A percentile compares a stretch with the other conserved stretches of the same genome.
Evolutionary conservation across 2,113 vertebrate genomes (phyloP).

Genomic region (Cyphomyrus plagiostoma): DNA sequence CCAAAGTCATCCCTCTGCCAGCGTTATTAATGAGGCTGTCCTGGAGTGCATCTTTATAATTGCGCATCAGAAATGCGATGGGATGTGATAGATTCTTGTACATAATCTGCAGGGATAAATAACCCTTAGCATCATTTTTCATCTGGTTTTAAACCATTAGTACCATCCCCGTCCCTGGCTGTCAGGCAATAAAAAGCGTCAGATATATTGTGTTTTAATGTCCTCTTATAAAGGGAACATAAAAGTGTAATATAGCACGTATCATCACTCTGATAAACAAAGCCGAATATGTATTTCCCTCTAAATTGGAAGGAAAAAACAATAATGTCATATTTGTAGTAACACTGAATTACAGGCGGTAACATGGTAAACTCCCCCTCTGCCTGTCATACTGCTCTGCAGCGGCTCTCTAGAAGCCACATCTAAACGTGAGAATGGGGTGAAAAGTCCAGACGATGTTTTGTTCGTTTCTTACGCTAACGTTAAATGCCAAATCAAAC

Average conservation of each 20-base stretch:
- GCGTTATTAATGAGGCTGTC: slow-evolving; percentile 52
- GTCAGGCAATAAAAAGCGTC: slow-evolving; percentile 66
- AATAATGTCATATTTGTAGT: slow-evolving; percentile 70
- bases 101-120: slow-evolving; percentile 55
- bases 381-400: slow-evolving; percentile 56
- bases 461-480: slow-evolving; percentile 19
- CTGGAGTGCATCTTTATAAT: slow-evolving; percentile 64
- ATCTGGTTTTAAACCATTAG: slow-evolving; percentile 64
- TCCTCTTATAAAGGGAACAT: slow-evolving; percentile 69
- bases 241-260: slow-evolving; percentile 71
- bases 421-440: background rate
- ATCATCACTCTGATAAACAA: slow-evolving; percentile 72
- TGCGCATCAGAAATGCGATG: slow-evolving; percentile 54
- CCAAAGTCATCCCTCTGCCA: background rate
- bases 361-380: slow-evolving; percentile 58
- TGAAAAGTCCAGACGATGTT: background rate
- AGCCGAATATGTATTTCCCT: slow-evolving; percentile 71
- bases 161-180: slow-evolving; percentile 55
- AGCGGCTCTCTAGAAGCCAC: slow-evolving; percentile 47
- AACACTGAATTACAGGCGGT: slow-evolving; percentile 68
- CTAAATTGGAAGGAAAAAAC: slow-evolving; percentile 64
- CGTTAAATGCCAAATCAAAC: slow-evolving; percentile 25
- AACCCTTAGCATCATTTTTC: slow-evolving; percentile 55
- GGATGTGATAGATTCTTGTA: slow-evolving; percentile 62
- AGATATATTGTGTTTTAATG: slow-evolving; percentile 73